Conservation (phyloP, 2,888 invertebrate genomes). For the Unio delphinus region DNA sequence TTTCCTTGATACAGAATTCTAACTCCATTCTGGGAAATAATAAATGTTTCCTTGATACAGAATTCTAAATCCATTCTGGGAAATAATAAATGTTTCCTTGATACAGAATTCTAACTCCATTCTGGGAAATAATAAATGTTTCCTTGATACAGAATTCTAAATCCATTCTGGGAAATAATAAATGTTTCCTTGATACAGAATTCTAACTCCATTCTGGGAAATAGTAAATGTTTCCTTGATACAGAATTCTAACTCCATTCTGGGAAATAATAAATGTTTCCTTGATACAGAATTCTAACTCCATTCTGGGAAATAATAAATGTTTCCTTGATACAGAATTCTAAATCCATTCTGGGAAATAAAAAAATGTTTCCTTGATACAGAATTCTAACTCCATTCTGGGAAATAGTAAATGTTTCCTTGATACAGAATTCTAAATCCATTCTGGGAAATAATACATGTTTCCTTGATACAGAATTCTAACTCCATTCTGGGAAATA, state of each 20-base stretch:
- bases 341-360: slow-evolving; percentile 79
- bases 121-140: no score
- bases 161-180: slow-evolving; percentile 77
- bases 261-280: no score
- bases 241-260: no score
- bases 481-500: slow-evolving; percentile 79
- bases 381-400: no score
- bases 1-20: neutral
- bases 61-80: slow-evolving; percentile 79
- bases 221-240: no score
- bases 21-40: no score
- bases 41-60: neutral
- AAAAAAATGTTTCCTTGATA: no score
- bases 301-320: slow-evolving; percentile 75
- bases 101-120: no score
- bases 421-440: slow-evolving; percentile 75
- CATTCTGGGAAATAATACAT: slow-evolving; percentile 74
- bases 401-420: no score
- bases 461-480: neutral
- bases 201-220: slow-evolving; percentile 79
- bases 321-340: neutral
- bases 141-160: slow-evolving; percentile 70
- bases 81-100: neutral
- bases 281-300: slow-evolving; percentile 74
- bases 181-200: neutral